Evolutionary conservation across 2,113 vertebrate species (phyloP).

Genomic region (Okapia johnstoni): DNA sequence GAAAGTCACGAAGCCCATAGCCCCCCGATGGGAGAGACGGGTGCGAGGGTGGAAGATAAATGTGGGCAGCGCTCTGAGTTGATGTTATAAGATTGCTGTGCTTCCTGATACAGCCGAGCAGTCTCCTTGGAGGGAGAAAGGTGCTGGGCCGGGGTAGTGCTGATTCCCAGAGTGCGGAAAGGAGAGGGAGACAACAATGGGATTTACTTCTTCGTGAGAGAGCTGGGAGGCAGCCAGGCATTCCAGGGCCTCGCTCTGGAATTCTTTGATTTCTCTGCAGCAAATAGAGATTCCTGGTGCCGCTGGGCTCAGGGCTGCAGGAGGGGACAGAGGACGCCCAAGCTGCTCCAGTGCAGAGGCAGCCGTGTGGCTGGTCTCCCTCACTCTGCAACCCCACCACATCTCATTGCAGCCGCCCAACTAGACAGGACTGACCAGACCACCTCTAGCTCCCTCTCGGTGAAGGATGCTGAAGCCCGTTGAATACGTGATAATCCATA

Average conservation of each 20-base stretch:
- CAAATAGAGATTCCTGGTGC: background rate
- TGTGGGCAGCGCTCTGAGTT: background rate
- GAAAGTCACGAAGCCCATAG: conserved; percentile 81
- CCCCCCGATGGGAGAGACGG: background rate
- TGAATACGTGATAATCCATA: background rate
- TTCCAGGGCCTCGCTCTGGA: conserved; percentile 39
- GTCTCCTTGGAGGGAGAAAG: background rate
- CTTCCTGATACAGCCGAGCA: conserved; percentile 33
- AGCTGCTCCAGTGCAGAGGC: background rate
- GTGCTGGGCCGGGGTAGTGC: background rate
- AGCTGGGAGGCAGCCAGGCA: conserved; percentile 59
- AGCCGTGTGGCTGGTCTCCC: background rate
- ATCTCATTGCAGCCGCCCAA: background rate
- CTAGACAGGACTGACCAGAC: background rate
- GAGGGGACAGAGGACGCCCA: background rate
- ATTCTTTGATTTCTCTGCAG: conserved; percentile 52
- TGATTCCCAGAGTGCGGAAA: conserved; percentile 22
- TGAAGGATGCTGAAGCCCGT: background rate
- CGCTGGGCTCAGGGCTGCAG: rapidly evolving
- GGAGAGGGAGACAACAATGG: background rate
- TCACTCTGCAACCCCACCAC: rapidly evolving
- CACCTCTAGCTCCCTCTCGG: background rate
- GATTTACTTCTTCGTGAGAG: conserved; percentile 41
- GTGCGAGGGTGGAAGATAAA: background rate
- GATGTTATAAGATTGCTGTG: background rate